A percentile compares a stretch with the other conserved stretches of the same genome.
These are phyloP conservation scores for Grammomys surdaster DNA, from an alignment of 2,113 vertebrate genomes.

Conservation along the genomic window DNA sequence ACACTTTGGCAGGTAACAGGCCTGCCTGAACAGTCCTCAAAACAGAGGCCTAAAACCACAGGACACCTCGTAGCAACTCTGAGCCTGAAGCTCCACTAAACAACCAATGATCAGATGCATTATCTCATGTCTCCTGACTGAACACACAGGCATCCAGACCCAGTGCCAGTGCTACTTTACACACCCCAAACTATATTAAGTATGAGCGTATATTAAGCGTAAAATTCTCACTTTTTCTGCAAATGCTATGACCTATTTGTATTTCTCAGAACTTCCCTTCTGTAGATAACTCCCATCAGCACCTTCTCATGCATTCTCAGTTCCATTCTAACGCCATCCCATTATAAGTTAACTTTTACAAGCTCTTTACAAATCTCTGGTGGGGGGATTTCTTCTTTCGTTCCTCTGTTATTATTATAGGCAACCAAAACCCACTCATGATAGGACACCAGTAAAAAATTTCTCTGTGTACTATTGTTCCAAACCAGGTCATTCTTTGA, in stretches of 20 bases:
- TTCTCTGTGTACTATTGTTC: neutral
- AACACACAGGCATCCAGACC: neutral
- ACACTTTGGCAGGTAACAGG: neutral
- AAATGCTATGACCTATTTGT: neutral
- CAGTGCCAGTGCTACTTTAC: neutral
- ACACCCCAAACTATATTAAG: neutral
- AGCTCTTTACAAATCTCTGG: slow-evolving; percentile 51
- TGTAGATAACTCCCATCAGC: slow-evolving; percentile 39
- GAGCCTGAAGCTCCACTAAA: slow-evolving; percentile 11
- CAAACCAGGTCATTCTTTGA: neutral
- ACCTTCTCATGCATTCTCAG: neutral
- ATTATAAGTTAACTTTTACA: neutral
- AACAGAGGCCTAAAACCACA: slow-evolving; percentile 43
- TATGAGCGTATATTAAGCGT: neutral
- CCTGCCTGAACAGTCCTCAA: neutral
- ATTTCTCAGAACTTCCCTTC: slow-evolving; percentile 22
- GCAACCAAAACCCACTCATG: neutral
- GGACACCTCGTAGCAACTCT: slow-evolving; percentile 14
- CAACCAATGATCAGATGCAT: neutral
- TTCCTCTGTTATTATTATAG: neutral
- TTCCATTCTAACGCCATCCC: slow-evolving; percentile 15
- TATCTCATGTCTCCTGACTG: neutral
- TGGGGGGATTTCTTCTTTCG: slow-evolving; percentile 16
- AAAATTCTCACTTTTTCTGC: slow-evolving; percentile 37
- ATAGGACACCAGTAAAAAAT: neutral